Evolutionary conservation across 2,888 invertebrate species (phyloP).

Genomic region (Kuschelorhynchus macadamiae): DNA sequence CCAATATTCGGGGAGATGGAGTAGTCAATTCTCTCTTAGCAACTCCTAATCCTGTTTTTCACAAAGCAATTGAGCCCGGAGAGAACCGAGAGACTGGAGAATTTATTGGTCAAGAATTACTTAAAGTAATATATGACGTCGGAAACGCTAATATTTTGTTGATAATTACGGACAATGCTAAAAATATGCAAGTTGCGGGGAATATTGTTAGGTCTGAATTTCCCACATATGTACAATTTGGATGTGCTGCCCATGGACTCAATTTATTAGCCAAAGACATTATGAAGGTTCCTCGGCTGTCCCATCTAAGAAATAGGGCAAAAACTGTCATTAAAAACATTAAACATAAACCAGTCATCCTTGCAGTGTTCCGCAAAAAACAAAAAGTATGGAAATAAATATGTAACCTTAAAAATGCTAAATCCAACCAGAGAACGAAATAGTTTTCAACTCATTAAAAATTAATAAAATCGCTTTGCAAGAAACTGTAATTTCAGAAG

Average conservation of each 20-base stretch:
- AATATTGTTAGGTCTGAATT: slow-evolving; percentile 14
- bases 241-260: slow-evolving; percentile 5
- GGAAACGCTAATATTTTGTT: slow-evolving; percentile 13
- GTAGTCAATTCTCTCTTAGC: background rate
- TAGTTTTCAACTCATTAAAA: slow-evolving; percentile 2
- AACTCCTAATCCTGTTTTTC: background rate
- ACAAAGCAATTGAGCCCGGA: slow-evolving; percentile 3
- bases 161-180: slow-evolving; percentile 7
- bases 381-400: slow-evolving; percentile 10
- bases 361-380: slow-evolving; percentile 5
- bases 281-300: slow-evolving; percentile 14
- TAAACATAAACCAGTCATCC: background rate
- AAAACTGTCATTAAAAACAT: background rate
- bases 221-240: slow-evolving; percentile 10
- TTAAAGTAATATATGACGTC: slow-evolving; percentile 10
- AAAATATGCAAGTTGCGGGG: slow-evolving; percentile 7
- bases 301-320: slow-evolving; percentile 5
- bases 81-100: background rate
- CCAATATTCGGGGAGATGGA: slow-evolving; percentile 2
- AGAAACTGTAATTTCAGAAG: slow-evolving; percentile 1
- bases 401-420: slow-evolving; percentile 5
- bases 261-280: slow-evolving; percentile 11
- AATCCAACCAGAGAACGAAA: slow-evolving; percentile 11
- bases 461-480: slow-evolving; percentile 1
- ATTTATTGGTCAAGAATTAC: slow-evolving; percentile 10